Percentiles rank a stretch among this genome's conserved stretches.
Conservation (phyloP, 2,113 vertebrate species). For the Solea senegalensis region DNA sequence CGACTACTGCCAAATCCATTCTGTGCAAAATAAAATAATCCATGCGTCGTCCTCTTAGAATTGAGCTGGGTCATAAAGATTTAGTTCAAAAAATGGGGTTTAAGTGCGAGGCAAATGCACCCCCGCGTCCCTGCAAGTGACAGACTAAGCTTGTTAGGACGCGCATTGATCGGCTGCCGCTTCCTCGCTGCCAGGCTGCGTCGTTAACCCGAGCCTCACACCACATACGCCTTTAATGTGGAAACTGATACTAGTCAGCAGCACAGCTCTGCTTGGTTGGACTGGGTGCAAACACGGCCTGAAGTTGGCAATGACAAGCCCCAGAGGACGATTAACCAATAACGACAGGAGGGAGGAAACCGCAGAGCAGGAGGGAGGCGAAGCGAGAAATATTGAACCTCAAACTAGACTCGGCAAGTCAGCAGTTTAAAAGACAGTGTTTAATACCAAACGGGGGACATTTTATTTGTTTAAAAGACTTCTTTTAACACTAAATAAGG, state of each 20-base stretch:
- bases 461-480: no score
- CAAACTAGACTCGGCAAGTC: neutral
- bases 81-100: no score
- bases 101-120: neutral
- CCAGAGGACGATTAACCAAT: slow-evolving; percentile 27
- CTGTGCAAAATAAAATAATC: no score
- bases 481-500: no score
- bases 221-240: slow-evolving; percentile 22
- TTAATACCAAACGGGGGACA: neutral
- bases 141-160: slow-evolving; percentile 18
- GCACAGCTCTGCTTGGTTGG: slow-evolving; percentile 16
- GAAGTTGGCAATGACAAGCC: slow-evolving; percentile 5
- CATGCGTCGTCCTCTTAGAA: no score
- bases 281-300: slow-evolving; percentile 2
- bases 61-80: no score
- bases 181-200: slow-evolving; percentile 31
- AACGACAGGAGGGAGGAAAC: slow-evolving; percentile 22
- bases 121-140: slow-evolving; percentile 28
- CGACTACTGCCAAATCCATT: no score
- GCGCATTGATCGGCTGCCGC: slow-evolving; percentile 42
- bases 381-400: slow-evolving; percentile 13
- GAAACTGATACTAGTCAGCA: slow-evolving; percentile 52
- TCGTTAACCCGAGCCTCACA: slow-evolving; percentile 62
- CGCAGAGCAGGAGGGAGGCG: neutral
- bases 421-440: neutral